Evolutionary conservation across 2,113 vertebrate species (phyloP).

Genomic region (Corynorhinus townsendii): DNA sequence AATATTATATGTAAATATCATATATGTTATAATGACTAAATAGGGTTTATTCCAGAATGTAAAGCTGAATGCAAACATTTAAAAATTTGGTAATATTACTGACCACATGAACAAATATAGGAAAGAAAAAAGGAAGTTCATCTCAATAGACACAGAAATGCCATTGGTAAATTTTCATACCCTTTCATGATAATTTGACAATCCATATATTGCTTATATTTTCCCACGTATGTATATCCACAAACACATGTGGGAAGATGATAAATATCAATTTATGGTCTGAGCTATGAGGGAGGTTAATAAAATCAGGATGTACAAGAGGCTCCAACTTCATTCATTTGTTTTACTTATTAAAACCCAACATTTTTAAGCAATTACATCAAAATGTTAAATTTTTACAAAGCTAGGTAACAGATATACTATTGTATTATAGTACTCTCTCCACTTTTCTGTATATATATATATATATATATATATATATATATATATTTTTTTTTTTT

Average conservation of each 20-base stretch:
- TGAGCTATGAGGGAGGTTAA: neutral
- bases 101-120: neutral
- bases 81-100: neutral
- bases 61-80: slow-evolving; percentile 4
- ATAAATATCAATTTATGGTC: neutral
- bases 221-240: neutral
- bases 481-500: neutral
- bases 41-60: neutral
- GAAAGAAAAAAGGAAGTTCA: neutral
- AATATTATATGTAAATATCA: neutral
- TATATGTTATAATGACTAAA: neutral
- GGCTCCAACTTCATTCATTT: neutral
- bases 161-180: too few relatives aligned
- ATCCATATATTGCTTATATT: neutral
- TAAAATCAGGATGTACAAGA: neutral
- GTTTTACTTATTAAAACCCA: neutral
- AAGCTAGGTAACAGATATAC: neutral
- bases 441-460: neutral
- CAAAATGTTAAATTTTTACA: neutral
- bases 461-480: too few relatives aligned
- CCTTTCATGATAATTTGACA: too few relatives aligned
- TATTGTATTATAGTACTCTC: neutral
- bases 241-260: neutral
- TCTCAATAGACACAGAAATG: neutral
- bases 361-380: neutral